Conservation (phyloP, 2,113 vertebrate genomes). For the Pipa parva region DNA sequence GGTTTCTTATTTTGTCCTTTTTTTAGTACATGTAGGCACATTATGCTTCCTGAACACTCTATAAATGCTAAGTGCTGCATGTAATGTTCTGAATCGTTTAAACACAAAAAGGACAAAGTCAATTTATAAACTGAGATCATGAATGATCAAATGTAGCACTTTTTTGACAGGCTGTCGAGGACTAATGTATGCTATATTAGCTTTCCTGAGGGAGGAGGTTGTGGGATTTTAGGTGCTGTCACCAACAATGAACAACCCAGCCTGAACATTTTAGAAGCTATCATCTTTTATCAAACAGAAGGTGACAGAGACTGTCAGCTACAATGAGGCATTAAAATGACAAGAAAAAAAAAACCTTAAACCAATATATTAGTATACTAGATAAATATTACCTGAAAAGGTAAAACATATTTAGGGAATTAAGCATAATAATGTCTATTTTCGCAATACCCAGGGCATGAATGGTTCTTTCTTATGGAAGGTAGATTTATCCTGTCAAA, state of each 20-base stretch:
- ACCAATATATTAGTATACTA: background rate
- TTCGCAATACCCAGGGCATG: no score
- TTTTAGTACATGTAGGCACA: background rate
- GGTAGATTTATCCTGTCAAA: no score
- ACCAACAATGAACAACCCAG: constrained; percentile 56
- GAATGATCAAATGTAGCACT: constrained; percentile 52
- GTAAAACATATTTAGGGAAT: no score
- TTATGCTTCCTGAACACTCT: constrained; percentile 42
- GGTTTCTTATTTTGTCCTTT: no score
- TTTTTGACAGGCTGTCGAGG: constrained; percentile 52
- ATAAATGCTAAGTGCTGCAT: constrained; percentile 45
- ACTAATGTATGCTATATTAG: constrained; percentile 45
- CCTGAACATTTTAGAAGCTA: constrained; percentile 58
- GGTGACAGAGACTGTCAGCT: constrained; percentile 46
- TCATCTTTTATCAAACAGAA: constrained; percentile 59
- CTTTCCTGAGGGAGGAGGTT: background rate
- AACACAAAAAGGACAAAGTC: constrained; percentile 46
- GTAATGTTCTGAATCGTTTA: constrained; percentile 58
- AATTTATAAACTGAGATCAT: constrained; percentile 57
- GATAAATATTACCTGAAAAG: constrained; percentile 6
- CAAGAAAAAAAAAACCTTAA: constrained; percentile 38
- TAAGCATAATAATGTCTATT: no score
- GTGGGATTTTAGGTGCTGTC: constrained; percentile 47
- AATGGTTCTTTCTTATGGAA: no score
- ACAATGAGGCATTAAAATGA: constrained; percentile 42